Base-by-base conservation (phyloP, 2,888 invertebrate genomes). In the Sarcophaga carnaria region DNA sequence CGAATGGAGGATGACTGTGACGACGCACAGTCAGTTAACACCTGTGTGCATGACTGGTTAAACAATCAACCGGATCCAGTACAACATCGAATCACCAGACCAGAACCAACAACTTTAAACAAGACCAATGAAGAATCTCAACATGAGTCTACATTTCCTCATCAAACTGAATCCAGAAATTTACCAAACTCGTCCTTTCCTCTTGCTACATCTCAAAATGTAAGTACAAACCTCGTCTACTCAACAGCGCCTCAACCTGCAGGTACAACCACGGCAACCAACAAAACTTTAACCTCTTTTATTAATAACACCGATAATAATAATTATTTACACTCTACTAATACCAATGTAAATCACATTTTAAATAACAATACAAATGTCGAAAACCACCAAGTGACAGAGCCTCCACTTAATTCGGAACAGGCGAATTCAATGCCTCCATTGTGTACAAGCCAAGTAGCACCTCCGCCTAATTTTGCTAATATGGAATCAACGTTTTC, bases 1-100 rank as follows among this genome's bases (percentile, higher is more conserved):
- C 66, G 14, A 8, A 66, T 60, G 11, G 25, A 69, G 3, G 62
- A 66, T 14, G 72, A 67, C 6, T n/a, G 37, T 17, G 59, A 47
- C 2, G 64, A 66, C 4, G 14, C 66, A 12, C 22, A 20, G 1
- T 20, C 67, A 25, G 12, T 62, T 25, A 74, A 45, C 20, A 74
- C 4, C 14, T 80, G 75, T 5, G 49, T 80, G 0, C 67, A 62
- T 62, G 80, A 74, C 5, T 80, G 74, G 74, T 60, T 72, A 17
- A 62, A 67, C n/a, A 80, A 66, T 10, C 72, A 74, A 49, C 20
- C 59, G 2, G 27, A 59, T 20, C 45, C 22, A 8, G 17, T 59
- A 1, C 17, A 45, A 69, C 20, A 66, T 6, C 76, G 45, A 11
- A 45, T 20, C 45, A 3, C 66, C 6, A 2, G 3, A 14, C 17